Conservation (phyloP, 2,113 vertebrate species). For the Phalacrocorax carbo region DNA sequence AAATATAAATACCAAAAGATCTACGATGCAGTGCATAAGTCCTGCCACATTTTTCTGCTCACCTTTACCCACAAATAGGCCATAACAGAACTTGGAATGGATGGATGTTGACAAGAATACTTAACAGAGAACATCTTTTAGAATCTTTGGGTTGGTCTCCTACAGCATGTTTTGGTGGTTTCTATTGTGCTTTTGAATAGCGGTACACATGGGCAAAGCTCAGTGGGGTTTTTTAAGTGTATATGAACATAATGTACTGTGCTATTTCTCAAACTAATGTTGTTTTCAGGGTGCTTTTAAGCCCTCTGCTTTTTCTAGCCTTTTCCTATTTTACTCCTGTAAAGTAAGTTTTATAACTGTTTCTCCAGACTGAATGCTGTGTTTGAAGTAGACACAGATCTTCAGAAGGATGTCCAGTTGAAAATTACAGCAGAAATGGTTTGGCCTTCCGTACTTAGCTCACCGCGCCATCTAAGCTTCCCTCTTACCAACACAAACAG, state of each 20-base stretch:
- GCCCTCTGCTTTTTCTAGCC: neutral
- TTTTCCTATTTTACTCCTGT: neutral
- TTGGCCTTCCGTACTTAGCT: constrained; percentile 91
- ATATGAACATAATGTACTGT: neutral
- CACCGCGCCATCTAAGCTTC: constrained; percentile 82
- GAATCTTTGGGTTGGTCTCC: neutral
- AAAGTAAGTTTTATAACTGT: neutral
- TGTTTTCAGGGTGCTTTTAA: neutral
- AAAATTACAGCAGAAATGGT: constrained; percentile 87
- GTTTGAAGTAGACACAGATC: constrained; percentile 96
- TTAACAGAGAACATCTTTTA: neutral
- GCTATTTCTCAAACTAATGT: neutral
- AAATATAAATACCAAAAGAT: neutral
- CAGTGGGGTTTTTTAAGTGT: neutral
- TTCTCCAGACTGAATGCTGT: constrained; percentile 80
- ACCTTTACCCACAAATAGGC: neutral
- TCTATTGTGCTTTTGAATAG: neutral
- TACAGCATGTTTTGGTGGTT: neutral
- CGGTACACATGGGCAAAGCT: neutral
- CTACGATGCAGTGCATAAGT: neutral
- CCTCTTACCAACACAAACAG: constrained; percentile 94
- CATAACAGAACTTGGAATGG: neutral
- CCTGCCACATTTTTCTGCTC: neutral
- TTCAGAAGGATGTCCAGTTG: constrained; percentile 91
- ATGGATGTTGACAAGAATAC: neutral